Evolutionary conservation across 2,797 vertebrate species (phyloP), one percentile per base, ranked within the genome.

Genomic region (Epinephelus awoara): DNA sequence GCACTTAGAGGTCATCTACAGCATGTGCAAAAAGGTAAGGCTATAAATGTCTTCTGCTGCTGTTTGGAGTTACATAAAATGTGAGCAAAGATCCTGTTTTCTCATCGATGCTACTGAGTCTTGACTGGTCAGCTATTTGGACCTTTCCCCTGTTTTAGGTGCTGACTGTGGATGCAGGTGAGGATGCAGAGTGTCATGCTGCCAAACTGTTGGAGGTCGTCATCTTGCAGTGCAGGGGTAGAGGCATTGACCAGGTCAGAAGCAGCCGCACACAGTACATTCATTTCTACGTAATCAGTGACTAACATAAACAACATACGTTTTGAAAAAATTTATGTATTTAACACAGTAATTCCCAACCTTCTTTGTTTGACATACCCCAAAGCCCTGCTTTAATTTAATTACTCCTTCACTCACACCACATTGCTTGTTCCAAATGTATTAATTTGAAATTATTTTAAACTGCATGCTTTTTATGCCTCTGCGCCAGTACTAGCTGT

Each of bases 21-120:
- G 94, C 69, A 99, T 99, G 97, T 99, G 98, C 90, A 99, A 98
- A 94, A 99, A 99, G 98, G 98, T 99, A 81, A 90, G 95, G 14
- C 40, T 38, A 0, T 51, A 2, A 19, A n/a, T 13, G 3, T 47
- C 3, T 21, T 40, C 7, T 40, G 4, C 40, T 44, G 5, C 27
- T 40, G 18, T 9, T 62, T n/a, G 51, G 14, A 14, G 4, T 47
- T 27, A 11, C 34, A 34, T 34, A 2, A 5, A 55, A 38, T 34
- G 5, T 50, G 11, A 52, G 17, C 13, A 7, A 9, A 10, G 19
- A n/a, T 25, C 14, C 19, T 15, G 2, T 15, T 6, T 25, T 19
- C 1, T 4, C 17, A 21, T 18, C 6, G 5, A 19, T 57, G 5
- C 25, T 23, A 25, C 15, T 38, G 27, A 54, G 14, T 34, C 8